Percentiles rank a stretch among this genome's conserved stretches.
phyloP scores from a whole-genome alignment of 2,888 invertebrate genomes.

The Antheraea yamamai region DNA sequence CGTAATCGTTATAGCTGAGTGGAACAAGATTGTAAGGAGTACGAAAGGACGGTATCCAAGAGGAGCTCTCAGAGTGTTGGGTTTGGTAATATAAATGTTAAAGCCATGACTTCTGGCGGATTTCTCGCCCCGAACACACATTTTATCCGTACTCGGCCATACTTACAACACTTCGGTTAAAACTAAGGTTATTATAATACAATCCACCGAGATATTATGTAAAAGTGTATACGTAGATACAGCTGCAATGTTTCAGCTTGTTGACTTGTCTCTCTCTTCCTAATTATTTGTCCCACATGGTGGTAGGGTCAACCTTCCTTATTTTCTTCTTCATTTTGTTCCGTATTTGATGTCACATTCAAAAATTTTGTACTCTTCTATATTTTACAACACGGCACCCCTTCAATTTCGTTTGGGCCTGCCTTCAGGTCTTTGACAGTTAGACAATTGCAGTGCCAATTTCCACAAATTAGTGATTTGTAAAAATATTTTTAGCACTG shows the following conservation, averaged over 20 bases:
- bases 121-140: conserved; percentile 34
- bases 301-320: no score
- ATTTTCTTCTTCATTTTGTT: no score
- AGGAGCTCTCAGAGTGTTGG: conserved; percentile 36
- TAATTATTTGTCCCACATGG: no score
- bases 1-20: conserved; percentile 35
- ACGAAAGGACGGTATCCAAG: conserved; percentile 30
- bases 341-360: no score
- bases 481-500: no score
- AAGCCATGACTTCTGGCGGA: conserved; percentile 31
- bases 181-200: conserved; percentile 39
- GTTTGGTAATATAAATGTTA: conserved; percentile 41
- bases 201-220: conserved; percentile 29
- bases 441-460: no score
- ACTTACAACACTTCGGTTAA: conserved; percentile 28
- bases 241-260: background rate
- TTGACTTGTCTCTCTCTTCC: no score
- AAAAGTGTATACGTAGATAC: conserved; percentile 18
- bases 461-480: no score
- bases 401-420: background rate
- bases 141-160: conserved; percentile 34
- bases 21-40: conserved; percentile 31
- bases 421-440: no score
- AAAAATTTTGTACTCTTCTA: no score
- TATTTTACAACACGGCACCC: background rate